These are phyloP conservation scores for Centruroides vittatus DNA, from an alignment of 1,140 invertebrate species.

Conservation along the genomic window DNA sequence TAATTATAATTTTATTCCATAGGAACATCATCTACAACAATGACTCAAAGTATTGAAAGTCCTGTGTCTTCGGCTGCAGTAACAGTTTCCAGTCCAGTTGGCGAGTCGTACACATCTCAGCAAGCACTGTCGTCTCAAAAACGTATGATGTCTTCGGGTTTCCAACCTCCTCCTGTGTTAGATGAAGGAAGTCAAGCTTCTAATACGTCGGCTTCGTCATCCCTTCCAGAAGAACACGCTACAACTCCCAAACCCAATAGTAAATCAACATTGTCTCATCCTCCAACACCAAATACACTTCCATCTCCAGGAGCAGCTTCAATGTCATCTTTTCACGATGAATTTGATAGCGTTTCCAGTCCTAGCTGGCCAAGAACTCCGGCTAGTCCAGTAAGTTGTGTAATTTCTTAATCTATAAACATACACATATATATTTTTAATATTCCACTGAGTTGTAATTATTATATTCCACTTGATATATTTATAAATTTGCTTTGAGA, in stretches of 20 bases:
- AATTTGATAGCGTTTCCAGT: slow-evolving; percentile 72
- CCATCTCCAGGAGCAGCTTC: slow-evolving; percentile 61
- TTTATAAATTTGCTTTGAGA: no score
- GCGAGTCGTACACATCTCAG: no score
- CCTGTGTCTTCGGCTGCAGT: no score
- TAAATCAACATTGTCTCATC: slow-evolving; percentile 32
- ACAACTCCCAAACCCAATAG: neutral
- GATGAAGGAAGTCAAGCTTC: slow-evolving; percentile 22
- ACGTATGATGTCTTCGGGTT: neutral
- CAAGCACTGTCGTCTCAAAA: no score
- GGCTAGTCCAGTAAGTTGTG: slow-evolving; percentile 63
- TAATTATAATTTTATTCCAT: no score
- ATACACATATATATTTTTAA: no score
- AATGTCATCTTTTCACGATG: slow-evolving; percentile 68
- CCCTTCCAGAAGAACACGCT: slow-evolving; percentile 18
- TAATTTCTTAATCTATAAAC: neutral
- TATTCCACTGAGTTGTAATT: no score
- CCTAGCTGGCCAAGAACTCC: slow-evolving; percentile 61
- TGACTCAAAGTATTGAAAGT: no score
- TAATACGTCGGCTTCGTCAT: slow-evolving; percentile 13
- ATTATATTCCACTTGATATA: no score
- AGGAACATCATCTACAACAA: no score
- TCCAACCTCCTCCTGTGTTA: slow-evolving; percentile 18
- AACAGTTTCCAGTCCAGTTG: no score
- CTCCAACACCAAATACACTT: slow-evolving; percentile 50